A percentile compares a stretch with the other conserved stretches of the same genome.
Conservation (phyloP, 2,888 invertebrate species). For the Chaetogeoica ovagalla region DNA sequence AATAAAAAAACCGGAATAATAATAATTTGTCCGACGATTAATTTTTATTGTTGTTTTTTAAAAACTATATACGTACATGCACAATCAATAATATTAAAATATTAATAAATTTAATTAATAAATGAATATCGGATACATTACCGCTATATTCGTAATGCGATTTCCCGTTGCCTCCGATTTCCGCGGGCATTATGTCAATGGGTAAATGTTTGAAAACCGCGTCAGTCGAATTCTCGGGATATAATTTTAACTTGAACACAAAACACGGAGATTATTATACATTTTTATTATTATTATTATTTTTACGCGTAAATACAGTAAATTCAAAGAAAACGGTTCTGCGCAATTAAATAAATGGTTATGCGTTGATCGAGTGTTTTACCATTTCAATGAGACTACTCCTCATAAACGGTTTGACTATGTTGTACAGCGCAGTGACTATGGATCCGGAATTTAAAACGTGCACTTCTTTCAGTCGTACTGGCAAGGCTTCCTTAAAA, state of each 20-base stretch:
- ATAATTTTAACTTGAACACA: conserved; percentile 14
- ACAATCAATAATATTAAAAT: too few species aligned
- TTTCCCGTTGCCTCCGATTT: conserved; percentile 30
- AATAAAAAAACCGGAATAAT: too few species aligned
- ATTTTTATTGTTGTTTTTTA: too few species aligned
- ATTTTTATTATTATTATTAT: too few species aligned
- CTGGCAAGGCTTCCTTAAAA: conserved; percentile 26
- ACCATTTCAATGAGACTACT: conserved; percentile 7
- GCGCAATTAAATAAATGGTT: too few species aligned
- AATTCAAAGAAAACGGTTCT: too few species aligned
- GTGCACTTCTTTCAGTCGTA: conserved; percentile 38
- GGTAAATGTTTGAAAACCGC: conserved; percentile 17
- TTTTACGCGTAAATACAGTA: too few species aligned
- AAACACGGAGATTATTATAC: neutral
- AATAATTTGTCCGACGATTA: too few species aligned
- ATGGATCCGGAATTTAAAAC: conserved; percentile 15
- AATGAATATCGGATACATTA: neutral
- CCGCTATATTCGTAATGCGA: conserved; percentile 20
- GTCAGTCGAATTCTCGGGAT: conserved; percentile 6
- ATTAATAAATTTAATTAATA: too few species aligned
- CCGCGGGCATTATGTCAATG: conserved; percentile 15
- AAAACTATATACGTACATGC: too few species aligned
- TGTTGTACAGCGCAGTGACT: conserved; percentile 10
- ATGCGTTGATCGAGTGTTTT: neutral
- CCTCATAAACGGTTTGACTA: conserved; percentile 38